phyloP scores from a whole-genome alignment of 2,888 invertebrate genomes.

The Hofmannophila pseudospretella region DNA sequence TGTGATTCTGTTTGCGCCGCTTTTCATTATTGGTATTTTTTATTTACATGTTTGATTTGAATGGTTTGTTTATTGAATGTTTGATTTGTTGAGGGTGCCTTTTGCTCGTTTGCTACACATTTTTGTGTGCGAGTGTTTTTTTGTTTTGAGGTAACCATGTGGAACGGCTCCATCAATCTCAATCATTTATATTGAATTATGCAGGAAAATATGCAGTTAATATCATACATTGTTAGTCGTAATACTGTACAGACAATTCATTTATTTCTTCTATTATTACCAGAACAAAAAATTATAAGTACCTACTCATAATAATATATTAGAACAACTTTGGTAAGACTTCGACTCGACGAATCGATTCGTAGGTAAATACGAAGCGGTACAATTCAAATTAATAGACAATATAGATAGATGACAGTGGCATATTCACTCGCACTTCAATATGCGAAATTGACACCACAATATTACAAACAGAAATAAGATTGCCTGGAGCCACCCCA shows the following conservation, averaged over 20 bases:
- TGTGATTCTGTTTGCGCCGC: conserved; percentile 44
- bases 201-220: too few species aligned
- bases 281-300: too few species aligned
- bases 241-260: too few species aligned
- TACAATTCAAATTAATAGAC: conserved; percentile 55
- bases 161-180: too few species aligned
- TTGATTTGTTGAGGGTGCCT: conserved; percentile 16
- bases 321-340: too few species aligned
- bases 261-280: too few species aligned
- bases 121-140: conserved; percentile 11
- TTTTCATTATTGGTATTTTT: conserved; percentile 41
- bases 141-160: background rate
- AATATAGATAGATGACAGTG: conserved; percentile 55
- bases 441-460: conserved; percentile 77
- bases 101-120: conserved; percentile 26
- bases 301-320: too few species aligned
- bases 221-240: too few species aligned
- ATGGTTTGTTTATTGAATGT: conserved; percentile 26
- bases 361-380: conserved; percentile 14
- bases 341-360: background rate
- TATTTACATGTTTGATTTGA: conserved; percentile 33
- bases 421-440: conserved; percentile 68
- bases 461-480: conserved; percentile 78
- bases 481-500: conserved; percentile 62
- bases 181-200: too few species aligned